Conservation (phyloP, 2,113 vertebrate genomes). For the Xiphorhynchus elegans region DNA sequence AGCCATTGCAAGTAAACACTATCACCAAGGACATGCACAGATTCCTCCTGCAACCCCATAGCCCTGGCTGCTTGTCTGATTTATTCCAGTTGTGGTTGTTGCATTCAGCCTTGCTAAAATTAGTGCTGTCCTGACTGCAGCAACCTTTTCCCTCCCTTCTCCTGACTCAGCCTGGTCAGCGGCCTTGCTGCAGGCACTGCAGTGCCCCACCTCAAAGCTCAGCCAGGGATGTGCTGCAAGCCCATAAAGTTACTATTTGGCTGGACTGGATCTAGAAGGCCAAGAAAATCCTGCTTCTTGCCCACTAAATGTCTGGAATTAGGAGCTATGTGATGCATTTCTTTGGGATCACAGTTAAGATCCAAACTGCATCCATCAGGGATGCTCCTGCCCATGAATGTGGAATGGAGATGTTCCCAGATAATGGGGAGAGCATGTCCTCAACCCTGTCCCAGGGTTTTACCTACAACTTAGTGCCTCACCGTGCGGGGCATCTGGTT, state of each 20-base stretch:
- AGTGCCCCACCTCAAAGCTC: neutral
- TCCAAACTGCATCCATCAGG: neutral
- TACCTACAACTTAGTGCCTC: neutral
- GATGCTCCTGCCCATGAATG: neutral
- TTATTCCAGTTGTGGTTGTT: neutral
- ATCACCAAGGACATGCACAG: neutral
- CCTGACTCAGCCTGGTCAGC: accelerated
- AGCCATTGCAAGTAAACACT: neutral
- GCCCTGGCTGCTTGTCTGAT: neutral
- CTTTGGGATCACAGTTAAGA: neutral
- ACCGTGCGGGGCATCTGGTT: neutral
- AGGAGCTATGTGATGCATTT: neutral
- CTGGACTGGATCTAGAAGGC: neutral
- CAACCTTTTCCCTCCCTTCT: neutral
- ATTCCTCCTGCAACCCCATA: neutral
- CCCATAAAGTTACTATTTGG: neutral
- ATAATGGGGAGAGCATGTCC: accelerated
- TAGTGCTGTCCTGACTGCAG: neutral
- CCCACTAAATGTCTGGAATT: neutral
- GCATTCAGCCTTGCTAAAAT: neutral
- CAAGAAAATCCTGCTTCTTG: neutral
- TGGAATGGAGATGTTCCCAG: neutral
- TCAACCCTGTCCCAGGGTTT: neutral
- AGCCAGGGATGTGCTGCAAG: neutral
- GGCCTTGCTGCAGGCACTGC: neutral